Conservation (phyloP, 2,113 vertebrate genomes). For the Scomber scombrus region DNA sequence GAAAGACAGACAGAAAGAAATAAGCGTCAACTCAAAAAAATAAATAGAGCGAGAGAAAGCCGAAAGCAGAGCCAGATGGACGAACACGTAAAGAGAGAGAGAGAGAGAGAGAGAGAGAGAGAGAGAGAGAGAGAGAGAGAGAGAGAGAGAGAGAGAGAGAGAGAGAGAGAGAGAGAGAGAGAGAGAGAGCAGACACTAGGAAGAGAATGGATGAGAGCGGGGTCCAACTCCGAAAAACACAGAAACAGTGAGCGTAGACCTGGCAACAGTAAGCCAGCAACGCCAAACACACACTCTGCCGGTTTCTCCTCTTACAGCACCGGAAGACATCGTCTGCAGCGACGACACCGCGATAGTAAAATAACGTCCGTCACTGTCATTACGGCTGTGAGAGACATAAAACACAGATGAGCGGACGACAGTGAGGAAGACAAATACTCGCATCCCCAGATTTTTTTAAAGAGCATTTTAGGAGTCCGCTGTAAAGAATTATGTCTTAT, state of each 20-base stretch:
- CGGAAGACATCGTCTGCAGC: not conserved
- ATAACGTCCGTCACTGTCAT: not conserved
- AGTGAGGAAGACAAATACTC: too few species aligned
- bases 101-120: constrained; percentile 33
- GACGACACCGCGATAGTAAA: not conserved
- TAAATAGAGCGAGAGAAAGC: not conserved
- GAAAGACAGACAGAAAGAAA: not conserved
- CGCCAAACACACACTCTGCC: constrained; percentile 6
- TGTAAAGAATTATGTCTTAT: too few species aligned
- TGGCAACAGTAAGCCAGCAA: constrained; percentile 30
- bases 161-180: constrained; percentile 34
- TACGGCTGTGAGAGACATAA: not conserved
- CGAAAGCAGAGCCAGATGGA: constrained; percentile 61
- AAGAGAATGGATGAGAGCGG: constrained; percentile 5
- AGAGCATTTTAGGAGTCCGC: too few species aligned
- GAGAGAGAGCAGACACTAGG: constrained; percentile 19
- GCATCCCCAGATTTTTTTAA: too few species aligned
- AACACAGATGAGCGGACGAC: not conserved
- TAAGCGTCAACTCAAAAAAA: not conserved
- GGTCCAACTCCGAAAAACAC: constrained; percentile 43
- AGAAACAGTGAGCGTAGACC: constrained; percentile 18
- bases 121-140: constrained; percentile 28
- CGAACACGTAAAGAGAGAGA: constrained; percentile 21
- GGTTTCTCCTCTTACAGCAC: not conserved
- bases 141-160: constrained; percentile 13